Evolutionary conservation across 2,888 invertebrate genomes (phyloP).

Genomic region (Spodoptera littoralis): DNA sequence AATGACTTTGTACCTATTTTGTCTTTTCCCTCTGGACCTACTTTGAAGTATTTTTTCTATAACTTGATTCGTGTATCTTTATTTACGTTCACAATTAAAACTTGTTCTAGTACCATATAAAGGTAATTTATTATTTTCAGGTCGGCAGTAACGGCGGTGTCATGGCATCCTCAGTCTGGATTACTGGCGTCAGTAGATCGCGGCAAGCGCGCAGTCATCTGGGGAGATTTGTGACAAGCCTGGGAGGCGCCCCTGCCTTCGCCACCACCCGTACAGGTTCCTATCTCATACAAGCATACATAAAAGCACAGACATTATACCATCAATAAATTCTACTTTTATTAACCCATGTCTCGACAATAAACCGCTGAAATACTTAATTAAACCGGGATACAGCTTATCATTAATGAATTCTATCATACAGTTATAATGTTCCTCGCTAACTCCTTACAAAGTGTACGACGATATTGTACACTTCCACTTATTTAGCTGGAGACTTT

Average conservation of each 20-base stretch:
- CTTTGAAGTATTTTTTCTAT: too few species aligned
- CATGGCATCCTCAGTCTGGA: constrained; percentile 96
- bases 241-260: constrained; percentile 69
- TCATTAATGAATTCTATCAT: constrained; percentile 9
- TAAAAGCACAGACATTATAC: too few species aligned
- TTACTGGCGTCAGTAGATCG: constrained; percentile 95
- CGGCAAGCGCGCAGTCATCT: constrained; percentile 93
- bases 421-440: not conserved
- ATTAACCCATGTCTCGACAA: constrained; percentile 1
- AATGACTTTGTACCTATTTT: too few species aligned
- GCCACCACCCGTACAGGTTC: constrained; percentile 61
- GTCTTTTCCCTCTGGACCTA: too few species aligned
- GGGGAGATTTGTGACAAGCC: constrained; percentile 91
- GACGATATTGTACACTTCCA: constrained; percentile 12
- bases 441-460: constrained; percentile 4
- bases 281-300: constrained; percentile 1
- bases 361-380: not conserved
- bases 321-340: not conserved
- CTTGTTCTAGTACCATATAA: too few species aligned
- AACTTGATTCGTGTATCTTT: too few species aligned
- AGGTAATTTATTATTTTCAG: constrained; percentile 82
- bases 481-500: constrained; percentile 8
- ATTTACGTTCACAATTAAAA: too few species aligned
- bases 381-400: not conserved
- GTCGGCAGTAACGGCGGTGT: constrained; percentile 94